Evolutionary conservation across 2,888 invertebrate genomes (phyloP).

Genomic region (Lepeophtheirus nordmannii): DNA sequence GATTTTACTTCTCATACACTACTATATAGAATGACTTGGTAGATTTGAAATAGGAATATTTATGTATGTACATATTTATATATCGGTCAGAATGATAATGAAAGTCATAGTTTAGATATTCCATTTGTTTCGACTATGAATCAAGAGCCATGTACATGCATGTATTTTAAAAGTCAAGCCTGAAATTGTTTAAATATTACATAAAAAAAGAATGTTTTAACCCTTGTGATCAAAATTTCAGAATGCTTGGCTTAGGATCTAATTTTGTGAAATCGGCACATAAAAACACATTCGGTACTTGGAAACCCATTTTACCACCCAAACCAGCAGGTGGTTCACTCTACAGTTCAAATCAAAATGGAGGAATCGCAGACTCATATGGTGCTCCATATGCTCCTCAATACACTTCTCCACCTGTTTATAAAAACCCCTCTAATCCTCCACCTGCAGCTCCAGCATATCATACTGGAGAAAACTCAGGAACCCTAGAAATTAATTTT

Average conservation of each 20-base stretch:
- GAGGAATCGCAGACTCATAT: neutral
- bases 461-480: neutral
- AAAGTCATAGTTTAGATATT: too few relatives aligned
- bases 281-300: neutral
- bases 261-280: neutral
- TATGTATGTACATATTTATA: too few relatives aligned
- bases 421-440: too few relatives aligned
- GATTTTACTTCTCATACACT: too few relatives aligned
- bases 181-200: too few relatives aligned
- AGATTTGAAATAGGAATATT: too few relatives aligned
- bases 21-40: too few relatives aligned
- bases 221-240: neutral
- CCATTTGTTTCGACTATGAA: too few relatives aligned
- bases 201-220: too few relatives aligned
- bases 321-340: neutral
- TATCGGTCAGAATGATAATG: too few relatives aligned
- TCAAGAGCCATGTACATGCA: too few relatives aligned
- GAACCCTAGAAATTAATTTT: neutral
- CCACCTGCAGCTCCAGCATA: neutral
- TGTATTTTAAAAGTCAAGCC: too few relatives aligned
- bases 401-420: neutral
- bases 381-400: neutral
- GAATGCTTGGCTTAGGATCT: constrained; percentile 7
- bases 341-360: neutral
- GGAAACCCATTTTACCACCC: neutral